Percentiles rank a stretch among this genome's conserved stretches.
phyloP scores from a whole-genome alignment of 2,797 vertebrate genomes.

The Girardinus metallicus region DNA sequence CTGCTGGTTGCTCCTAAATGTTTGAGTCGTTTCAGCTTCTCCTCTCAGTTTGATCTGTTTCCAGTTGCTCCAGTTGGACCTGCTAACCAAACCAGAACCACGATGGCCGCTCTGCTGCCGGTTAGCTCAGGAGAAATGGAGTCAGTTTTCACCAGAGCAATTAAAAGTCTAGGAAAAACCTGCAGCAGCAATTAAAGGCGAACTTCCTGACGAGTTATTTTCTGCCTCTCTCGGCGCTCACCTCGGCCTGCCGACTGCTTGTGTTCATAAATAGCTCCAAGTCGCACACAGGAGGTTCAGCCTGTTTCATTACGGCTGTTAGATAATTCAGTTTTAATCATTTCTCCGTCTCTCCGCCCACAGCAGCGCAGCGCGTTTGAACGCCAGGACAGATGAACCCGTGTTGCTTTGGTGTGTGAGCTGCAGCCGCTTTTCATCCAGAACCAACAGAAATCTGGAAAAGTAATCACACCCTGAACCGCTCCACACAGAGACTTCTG shows the following conservation, averaged over 20 bases:
- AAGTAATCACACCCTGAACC: too few species aligned
- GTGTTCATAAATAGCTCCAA: constrained; percentile 16
- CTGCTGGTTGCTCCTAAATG: too few species aligned
- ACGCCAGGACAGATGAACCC: background rate
- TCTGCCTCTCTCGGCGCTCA: constrained; percentile 14
- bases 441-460: background rate
- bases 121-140: too few species aligned
- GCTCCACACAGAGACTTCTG: background rate
- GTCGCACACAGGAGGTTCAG: constrained; percentile 9
- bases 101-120: too few species aligned
- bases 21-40: too few species aligned
- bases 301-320: constrained; percentile 5
- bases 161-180: background rate
- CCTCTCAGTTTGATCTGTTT: too few species aligned
- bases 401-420: too few species aligned
- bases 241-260: background rate
- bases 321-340: constrained; percentile 14
- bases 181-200: constrained; percentile 39
- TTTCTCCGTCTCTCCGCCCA: background rate
- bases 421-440: background rate
- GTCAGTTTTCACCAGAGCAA: too few species aligned
- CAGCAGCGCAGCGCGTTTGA: background rate
- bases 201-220: constrained; percentile 23
- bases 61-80: too few species aligned
- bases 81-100: too few species aligned